Conservation (phyloP, 1,140 invertebrate species). For the Grapholita molesta region DNA sequence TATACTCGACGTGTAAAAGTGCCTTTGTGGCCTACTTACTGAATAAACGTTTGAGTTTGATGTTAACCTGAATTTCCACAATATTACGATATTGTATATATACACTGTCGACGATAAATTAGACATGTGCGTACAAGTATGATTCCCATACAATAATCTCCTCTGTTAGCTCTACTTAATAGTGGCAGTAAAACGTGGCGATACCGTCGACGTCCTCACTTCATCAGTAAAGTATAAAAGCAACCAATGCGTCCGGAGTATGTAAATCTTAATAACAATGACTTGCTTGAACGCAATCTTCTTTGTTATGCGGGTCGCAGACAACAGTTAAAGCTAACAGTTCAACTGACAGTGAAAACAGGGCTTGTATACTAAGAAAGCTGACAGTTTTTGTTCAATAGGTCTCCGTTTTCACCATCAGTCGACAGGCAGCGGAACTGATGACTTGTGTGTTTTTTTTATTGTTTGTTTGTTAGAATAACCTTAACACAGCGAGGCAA, state of each 20-base stretch:
- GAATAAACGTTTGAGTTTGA: too few relatives aligned
- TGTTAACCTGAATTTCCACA: too few relatives aligned
- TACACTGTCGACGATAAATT: too few relatives aligned
- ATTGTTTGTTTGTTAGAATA: background rate
- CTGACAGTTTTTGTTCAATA: background rate
- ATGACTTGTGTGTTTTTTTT: background rate
- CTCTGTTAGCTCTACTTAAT: too few relatives aligned
- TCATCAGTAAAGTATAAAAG: too few relatives aligned
- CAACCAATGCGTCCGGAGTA: background rate
- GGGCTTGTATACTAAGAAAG: background rate
- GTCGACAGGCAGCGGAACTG: background rate
- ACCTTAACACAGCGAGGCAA: background rate
- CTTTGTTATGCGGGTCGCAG: background rate
- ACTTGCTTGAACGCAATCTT: background rate
- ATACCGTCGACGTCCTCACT: too few relatives aligned
- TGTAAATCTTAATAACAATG: background rate
- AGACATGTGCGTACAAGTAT: too few relatives aligned
- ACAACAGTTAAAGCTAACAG: background rate
- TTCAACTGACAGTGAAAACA: background rate
- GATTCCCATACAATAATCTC: too few relatives aligned
- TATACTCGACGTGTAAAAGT: too few relatives aligned
- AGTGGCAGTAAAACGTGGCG: too few relatives aligned
- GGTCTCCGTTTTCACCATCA: background rate
- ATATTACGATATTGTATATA: too few relatives aligned
- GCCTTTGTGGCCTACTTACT: too few relatives aligned